phyloP scores from a whole-genome alignment of 1,140 invertebrate species.

The Drosophila novamexicana region DNA sequence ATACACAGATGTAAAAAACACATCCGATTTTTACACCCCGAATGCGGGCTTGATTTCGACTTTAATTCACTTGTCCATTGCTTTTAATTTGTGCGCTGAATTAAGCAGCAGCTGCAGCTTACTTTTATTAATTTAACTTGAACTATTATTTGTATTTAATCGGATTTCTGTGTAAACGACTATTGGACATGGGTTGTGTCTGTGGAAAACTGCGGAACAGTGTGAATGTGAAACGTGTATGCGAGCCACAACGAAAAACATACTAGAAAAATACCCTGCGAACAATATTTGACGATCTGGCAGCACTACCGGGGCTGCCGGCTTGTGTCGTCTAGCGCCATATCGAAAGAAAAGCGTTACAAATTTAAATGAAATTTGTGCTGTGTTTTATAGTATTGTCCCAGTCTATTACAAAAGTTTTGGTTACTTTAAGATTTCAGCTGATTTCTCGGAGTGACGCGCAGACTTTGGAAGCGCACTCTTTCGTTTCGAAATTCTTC shows the following conservation, averaged over 20 bases:
- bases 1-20: conserved; percentile 67
- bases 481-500: background rate
- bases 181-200: conserved; percentile 62
- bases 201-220: conserved; percentile 58
- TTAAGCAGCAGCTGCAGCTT: conserved; percentile 24
- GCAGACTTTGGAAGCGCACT: conserved; percentile 1
- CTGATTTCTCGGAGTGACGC: background rate
- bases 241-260: conserved; percentile 19
- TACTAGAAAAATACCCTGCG: conserved; percentile 19
- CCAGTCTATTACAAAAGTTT: background rate
- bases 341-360: background rate
- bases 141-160: conserved; percentile 36
- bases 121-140: conserved; percentile 46
- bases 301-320: background rate
- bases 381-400: background rate
- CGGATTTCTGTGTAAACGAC: conserved; percentile 40
- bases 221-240: conserved; percentile 34
- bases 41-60: conserved; percentile 10
- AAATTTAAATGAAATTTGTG: background rate
- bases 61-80: conserved; percentile 35
- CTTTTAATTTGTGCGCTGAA: conserved; percentile 28
- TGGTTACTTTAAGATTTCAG: background rate
- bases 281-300: conserved; percentile 1
- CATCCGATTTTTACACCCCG: conserved; percentile 49
- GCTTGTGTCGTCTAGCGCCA: background rate